Evolutionary conservation across 2,888 invertebrate genomes (phyloP), one percentile per base, ranked within the genome.

Genomic region (Lottia gigantea): DNA sequence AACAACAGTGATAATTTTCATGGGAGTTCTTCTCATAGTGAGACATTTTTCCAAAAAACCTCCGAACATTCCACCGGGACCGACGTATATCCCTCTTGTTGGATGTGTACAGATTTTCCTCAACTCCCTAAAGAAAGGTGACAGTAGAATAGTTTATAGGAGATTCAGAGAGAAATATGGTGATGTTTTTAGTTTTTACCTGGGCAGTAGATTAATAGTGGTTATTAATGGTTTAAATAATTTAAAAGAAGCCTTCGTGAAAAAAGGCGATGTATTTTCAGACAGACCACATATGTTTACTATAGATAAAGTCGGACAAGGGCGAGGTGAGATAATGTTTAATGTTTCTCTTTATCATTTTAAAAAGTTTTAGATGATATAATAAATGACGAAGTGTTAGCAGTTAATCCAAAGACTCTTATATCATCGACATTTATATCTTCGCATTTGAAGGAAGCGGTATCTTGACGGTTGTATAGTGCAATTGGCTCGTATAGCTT

Each of bases 271-370:
- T 23, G 66, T 67, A 40, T 74, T 74, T 47, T 62, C 63, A 19
- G 70, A 74, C 49, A 46, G 74, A n/a, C 74, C 74, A 2, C 74
- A 72, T 23, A 62, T 74, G 47, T 74, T 74, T 64, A 70, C 71
- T 14, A 67, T 70, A n/a, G 69, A 70, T 40, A 70, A 70, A 15
- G 67, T 74, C 0, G 71, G 71, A 26, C 74, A 74, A 16, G 74
- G 74, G 16, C 69, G 70, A 68, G 74, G 74, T 74, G 26, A 70
- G 71, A 2, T 55, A 23, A 49, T 23, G 40, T 62, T 64, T 2
- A 66, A 65, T n/a, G n/a, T 23, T 15, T 3, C 1, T 14, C 1
- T 11, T 14, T n/a, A 7, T 15, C 23, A 26, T 66, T 16, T 46
- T 25, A 0, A 16, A n/a, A 49, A 16, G 16, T 47, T 16, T 16